Evolutionary conservation across 64 coral and sea anemone genomes (phyloP), one percentile per base, ranked within the genome.

Genomic region (Montipora cactus): DNA sequence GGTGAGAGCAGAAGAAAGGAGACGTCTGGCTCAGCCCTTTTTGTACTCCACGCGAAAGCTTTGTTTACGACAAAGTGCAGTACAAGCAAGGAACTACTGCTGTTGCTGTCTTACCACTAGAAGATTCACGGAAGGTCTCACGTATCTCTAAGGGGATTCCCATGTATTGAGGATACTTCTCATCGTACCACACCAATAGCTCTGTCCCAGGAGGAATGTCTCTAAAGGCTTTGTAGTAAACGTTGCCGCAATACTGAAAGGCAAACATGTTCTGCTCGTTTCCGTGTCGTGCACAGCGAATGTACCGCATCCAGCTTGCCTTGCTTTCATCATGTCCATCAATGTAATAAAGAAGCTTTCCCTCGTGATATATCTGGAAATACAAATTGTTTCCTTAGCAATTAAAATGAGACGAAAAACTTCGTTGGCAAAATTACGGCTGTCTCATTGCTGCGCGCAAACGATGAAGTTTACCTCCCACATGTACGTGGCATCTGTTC

Each of bases 151-250:
- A 15, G 3, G 92, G 92, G 8, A 93, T 93, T 7, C 92, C 92
- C 92, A 93, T 93, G 28, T 84, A 88, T 8, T 93, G 84, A 5
- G 92, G 92, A 20, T 93, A 93, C 49, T 70, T 88, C 0, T 88
- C 53, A 76, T 93, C 92, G 87, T 93, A 93, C 92, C 92, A 93
- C 49, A 93, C 92, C 77, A 93, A 44, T 22, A 93, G 70, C 68
- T 93, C 92, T 21, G 47, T 28, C 9, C 84, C 83, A 12, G 85
- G 22, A 21, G 84, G 73, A 15, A 93, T 88, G 84, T 85, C 87
- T 57, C 46, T 88, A 14, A 88, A 79, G 18, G 92, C 78, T 59
- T 84, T 76, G 75, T 93, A 93, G 22, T 88, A 93, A 51, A 93
- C 88, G 59, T 93, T 88, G 74, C 81, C 74, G 21, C 25, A 50